Conservation (phyloP, 2,113 vertebrate genomes). For the Elachura formosa region DNA sequence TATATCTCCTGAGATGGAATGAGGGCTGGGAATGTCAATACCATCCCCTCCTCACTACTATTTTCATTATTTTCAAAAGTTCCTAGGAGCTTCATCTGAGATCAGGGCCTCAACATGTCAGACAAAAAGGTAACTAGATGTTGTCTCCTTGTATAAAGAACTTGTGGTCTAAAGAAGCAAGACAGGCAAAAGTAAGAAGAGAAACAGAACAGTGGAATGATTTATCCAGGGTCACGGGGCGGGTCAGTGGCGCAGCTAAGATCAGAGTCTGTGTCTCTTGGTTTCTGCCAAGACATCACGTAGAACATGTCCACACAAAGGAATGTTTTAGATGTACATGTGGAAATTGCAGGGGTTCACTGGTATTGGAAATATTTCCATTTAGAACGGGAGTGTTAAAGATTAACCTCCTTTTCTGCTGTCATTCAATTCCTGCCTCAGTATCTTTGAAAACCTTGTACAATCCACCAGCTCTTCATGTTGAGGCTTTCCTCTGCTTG, state of each 20-base stretch:
- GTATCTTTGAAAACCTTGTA: not conserved
- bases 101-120: not conserved
- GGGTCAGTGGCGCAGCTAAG: not conserved
- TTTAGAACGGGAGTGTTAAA: slow-evolving; percentile 24
- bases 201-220: slow-evolving; percentile 41
- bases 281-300: slow-evolving; percentile 28
- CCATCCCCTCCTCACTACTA: not conserved
- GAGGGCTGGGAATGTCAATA: not conserved
- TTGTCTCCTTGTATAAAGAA: not conserved
- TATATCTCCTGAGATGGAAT: not conserved
- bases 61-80: not conserved
- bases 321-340: slow-evolving; percentile 2
- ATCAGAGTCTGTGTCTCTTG: slow-evolving; percentile 31
- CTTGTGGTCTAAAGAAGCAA: not conserved
- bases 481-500: not conserved
- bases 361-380: slow-evolving; percentile 11
- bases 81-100: not conserved
- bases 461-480: not conserved
- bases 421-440: not conserved
- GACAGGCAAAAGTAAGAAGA: not conserved
- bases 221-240: slow-evolving; percentile 34
- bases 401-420: slow-evolving; percentile 40
- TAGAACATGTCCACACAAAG: slow-evolving; percentile 35
- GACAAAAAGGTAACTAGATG: not conserved
- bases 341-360: slow-evolving; percentile 12